These are phyloP conservation scores for Marcusenius ussheri DNA, from an alignment of 2,113 vertebrate species.

Conservation along the genomic window DNA sequence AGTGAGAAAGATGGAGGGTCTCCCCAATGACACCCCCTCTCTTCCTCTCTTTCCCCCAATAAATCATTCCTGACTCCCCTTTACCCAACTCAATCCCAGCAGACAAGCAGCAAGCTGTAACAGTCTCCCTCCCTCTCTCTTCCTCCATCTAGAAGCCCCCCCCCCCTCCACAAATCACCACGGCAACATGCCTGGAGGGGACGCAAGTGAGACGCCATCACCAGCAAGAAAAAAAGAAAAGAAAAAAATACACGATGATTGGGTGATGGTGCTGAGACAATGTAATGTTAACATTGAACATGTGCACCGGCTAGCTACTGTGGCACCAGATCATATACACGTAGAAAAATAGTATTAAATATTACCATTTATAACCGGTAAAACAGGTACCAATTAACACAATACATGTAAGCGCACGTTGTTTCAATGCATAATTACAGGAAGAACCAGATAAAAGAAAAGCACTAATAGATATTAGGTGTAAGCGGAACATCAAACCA, in stretches of 20 bases:
- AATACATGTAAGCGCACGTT: neutral
- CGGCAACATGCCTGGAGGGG: conserved; percentile 36
- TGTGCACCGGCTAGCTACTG: neutral
- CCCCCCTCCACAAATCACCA: conserved; percentile 29
- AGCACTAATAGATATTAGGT: neutral
- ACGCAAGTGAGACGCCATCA: conserved; percentile 30
- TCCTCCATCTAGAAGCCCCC: conserved; percentile 18
- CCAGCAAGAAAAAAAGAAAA: conserved; percentile 28
- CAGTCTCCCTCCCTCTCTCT: conserved; percentile 37
- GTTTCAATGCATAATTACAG: neutral
- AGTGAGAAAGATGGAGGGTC: conserved; percentile 57
- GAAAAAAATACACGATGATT: conserved; percentile 10
- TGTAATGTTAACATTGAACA: conserved; percentile 9
- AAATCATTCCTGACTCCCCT: conserved; percentile 70
- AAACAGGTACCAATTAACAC: neutral
- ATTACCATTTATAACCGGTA: neutral
- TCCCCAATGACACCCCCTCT: conserved; percentile 52
- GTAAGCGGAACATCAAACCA: conserved; percentile 27
- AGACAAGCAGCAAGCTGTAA: conserved; percentile 63
- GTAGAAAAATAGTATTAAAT: neutral
- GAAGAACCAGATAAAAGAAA: neutral
- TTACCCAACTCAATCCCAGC: conserved; percentile 73
- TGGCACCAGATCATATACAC: neutral
- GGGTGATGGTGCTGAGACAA: conserved; percentile 8
- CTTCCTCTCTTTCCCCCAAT: conserved; percentile 58